These are phyloP conservation scores for Geopemphigus sp. DNA, from an alignment of 1,140 invertebrate genomes.

Conservation along the genomic window DNA sequence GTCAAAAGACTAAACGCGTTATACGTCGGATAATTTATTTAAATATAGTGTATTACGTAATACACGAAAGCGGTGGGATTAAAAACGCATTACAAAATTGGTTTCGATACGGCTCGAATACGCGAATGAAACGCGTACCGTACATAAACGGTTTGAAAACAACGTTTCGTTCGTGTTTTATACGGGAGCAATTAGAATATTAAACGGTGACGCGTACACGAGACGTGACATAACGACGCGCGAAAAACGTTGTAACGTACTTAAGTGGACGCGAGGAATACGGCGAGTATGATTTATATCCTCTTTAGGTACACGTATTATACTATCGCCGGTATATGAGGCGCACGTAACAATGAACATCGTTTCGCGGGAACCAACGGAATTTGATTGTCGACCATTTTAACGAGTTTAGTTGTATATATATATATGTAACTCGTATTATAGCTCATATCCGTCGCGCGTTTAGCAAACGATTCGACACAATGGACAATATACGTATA, in stretches of 20 bases:
- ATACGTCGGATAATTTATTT: neutral
- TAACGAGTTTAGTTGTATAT: slow-evolving; percentile 3
- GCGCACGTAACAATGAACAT: neutral
- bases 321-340: neutral
- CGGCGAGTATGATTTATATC: slow-evolving; percentile 16
- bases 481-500: too few relatives aligned
- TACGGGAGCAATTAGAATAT: too few relatives aligned
- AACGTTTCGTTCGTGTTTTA: too few relatives aligned
- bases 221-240: too few relatives aligned
- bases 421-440: too few relatives aligned
- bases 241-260: too few relatives aligned
- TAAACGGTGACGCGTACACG: too few relatives aligned
- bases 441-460: slow-evolving; percentile 22
- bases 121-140: too few relatives aligned
- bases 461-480: slow-evolving; percentile 21
- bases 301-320: slow-evolving; percentile 21
- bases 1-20: too few relatives aligned
- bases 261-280: neutral
- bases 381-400: slow-evolving; percentile 22
- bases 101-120: neutral
- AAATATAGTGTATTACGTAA: too few relatives aligned
- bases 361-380: neutral
- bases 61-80: neutral
- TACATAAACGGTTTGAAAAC: too few relatives aligned
- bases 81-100: neutral